Base-by-base conservation (phyloP, 1,140 invertebrate genomes). In the Drosophila ironensis region DNA sequence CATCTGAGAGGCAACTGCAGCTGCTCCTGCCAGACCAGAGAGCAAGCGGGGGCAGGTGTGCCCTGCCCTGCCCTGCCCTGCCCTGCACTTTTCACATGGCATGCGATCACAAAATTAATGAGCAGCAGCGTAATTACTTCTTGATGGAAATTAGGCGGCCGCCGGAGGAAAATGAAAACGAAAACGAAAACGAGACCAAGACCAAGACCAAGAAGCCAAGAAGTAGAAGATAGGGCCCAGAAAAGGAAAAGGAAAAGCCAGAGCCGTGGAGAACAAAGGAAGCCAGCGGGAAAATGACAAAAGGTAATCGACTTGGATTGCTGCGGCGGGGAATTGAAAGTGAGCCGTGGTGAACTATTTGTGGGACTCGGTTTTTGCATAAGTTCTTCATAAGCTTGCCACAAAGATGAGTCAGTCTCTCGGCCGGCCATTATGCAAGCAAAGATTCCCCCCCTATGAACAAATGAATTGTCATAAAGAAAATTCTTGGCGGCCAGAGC, bases 41-140 rank as follows among this genome's bases (percentile, higher is more conserved):
- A n/a, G n/a, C n/a, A n/a, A n/a, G n/a, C n/a, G n/a, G n/a, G n/a
- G 14, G 37, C 56, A 60, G 56, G 56, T 60, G 56, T 56, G 28
- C n/a, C n/a, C n/a, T 14, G 16, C 8, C 24, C 24, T 17, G 11
- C 19, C 14, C n/a, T 27, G 16, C 28, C n/a, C 33, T 14, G 11
- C 19, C 14, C n/a, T 27, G 16, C 28, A 9, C 37, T 16, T n/a
- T 59, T 78, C 50, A 38, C 80, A 53, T 78, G 78, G 80, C 78
- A 84, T 84, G 78, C 78, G 78, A 84, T 84, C 78, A 63, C 54
- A 59, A 86, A 86, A 70, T 84, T 84, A 84, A 84, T 84, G 78
- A 78, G 70, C 80, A 84, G 70, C 78, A 78, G 74, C 80, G 73
- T 86, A 84, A 84, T 84, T 84, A 57, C 80, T 84, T 86, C 78